phyloP scores from a whole-genome alignment of 2,888 invertebrate species.

The Pachymerium ferrugineum region DNA sequence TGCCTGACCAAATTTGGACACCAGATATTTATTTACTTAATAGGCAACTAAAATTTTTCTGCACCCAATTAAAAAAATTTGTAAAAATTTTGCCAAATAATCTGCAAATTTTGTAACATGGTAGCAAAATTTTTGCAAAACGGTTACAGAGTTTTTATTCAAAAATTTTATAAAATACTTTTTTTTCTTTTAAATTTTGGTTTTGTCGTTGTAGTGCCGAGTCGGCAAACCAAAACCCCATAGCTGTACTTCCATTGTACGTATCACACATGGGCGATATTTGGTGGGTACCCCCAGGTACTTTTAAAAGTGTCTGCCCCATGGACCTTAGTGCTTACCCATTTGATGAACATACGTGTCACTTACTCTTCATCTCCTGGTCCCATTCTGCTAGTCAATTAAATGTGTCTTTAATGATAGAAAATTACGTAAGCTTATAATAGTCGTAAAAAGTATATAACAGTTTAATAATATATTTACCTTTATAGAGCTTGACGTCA shows the following conservation, averaged over 20 bases:
- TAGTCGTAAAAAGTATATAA: not conserved
- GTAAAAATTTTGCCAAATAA: not conserved
- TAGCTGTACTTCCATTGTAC: not conserved
- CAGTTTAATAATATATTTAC: not conserved
- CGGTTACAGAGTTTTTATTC: no score
- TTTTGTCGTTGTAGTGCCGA: no score
- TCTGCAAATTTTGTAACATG: no score
- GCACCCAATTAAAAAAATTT: not conserved
- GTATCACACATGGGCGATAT: conserved; percentile 50
- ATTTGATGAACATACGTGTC: conserved; percentile 62
- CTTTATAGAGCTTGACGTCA: not conserved
- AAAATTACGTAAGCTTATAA: not conserved
- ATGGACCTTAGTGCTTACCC: conserved; percentile 65
- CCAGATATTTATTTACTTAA: conserved; percentile 1
- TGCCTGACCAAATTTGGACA: not conserved
- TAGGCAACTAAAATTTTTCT: not conserved
- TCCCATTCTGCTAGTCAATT: conserved; percentile 59
- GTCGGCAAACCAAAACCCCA: not conserved
- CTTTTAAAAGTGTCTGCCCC: conserved; percentile 61
- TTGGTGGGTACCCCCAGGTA: conserved; percentile 63
- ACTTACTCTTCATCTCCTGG: conserved; percentile 67
- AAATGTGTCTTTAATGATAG: conserved; percentile 41
- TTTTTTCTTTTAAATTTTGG: no score
- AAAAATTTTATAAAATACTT: not conserved
- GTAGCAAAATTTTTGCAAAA: no score